A percentile compares a stretch with the other conserved stretches of the same genome.
phyloP scores from a whole-genome alignment of 2,797 vertebrate genomes.

The Sarcophilus harrisii region DNA sequence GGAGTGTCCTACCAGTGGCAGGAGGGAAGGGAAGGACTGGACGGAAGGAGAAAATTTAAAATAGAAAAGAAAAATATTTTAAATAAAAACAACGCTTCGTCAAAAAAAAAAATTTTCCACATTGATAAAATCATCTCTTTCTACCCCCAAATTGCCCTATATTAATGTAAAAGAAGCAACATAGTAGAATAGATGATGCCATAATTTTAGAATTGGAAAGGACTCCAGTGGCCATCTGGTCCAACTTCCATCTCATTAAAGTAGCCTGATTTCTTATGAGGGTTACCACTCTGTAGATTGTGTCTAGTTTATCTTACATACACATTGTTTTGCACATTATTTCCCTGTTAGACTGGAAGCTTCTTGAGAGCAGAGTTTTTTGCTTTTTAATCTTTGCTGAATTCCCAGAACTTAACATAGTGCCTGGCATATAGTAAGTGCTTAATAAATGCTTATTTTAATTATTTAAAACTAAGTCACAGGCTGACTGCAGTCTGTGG shows the following conservation, averaged over 20 bases:
- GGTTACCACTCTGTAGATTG: background rate
- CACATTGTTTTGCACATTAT: background rate
- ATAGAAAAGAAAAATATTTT: background rate
- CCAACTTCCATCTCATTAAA: background rate
- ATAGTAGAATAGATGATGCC: background rate
- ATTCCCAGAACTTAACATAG: background rate
- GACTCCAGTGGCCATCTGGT: background rate
- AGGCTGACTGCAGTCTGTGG: background rate
- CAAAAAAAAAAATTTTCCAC: background rate
- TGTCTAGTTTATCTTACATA: background rate
- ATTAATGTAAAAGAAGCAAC: background rate
- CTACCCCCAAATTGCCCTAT: background rate
- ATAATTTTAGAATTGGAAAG: background rate
- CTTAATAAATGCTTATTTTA: background rate
- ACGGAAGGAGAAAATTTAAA: background rate
- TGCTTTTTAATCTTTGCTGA: background rate
- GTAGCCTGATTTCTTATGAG: background rate
- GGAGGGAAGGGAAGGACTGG: background rate
- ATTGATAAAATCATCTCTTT: background rate
- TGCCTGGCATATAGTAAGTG: background rate
- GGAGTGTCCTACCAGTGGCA: background rate
- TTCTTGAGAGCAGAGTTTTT: background rate
- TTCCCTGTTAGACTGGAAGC: background rate
- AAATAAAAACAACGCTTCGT: background rate
- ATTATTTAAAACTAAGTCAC: background rate